Conservation (phyloP, 2,797 vertebrate species). For the Bufotes viridis region DNA sequence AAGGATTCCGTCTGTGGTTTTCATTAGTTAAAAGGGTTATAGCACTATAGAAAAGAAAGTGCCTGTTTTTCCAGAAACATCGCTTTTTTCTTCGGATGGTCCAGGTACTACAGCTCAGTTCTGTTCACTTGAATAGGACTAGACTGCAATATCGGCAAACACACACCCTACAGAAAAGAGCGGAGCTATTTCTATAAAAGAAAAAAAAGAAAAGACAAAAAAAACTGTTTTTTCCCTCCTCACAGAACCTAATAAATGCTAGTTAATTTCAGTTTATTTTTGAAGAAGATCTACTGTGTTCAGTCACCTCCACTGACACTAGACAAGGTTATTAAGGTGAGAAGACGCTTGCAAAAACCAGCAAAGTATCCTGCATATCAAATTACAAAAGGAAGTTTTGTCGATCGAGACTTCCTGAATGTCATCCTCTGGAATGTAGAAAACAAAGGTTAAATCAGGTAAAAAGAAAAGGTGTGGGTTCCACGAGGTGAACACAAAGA, state of each 20-base stretch:
- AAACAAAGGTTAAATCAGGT: conserved; percentile 52
- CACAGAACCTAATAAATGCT: background rate
- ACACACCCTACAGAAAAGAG: background rate
- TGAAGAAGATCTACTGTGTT: conserved; percentile 39
- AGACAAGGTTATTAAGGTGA: conserved; percentile 57
- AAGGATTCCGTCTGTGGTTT: no score
- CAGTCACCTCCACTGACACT: conserved; percentile 44
- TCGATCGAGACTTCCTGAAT: conserved; percentile 48
- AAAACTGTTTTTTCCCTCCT: background rate
- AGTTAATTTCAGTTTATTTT: background rate
- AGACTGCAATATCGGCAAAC: no score
- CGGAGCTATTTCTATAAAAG: background rate
- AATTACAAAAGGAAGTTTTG: conserved; percentile 43
- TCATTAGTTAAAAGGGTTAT: no score
- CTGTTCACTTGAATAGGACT: no score
- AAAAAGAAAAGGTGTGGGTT: conserved; percentile 12
- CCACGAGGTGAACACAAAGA: background rate
- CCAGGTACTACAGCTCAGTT: no score
- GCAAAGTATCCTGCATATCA: conserved; percentile 25
- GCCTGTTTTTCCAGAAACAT: no score
- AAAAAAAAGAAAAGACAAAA: background rate
- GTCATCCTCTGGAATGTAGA: conserved; percentile 31
- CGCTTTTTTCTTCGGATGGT: no score
- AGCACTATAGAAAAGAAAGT: no score
- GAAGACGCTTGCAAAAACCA: conserved; percentile 25